A percentile compares a stretch with the other conserved stretches of the same genome.
Evolutionary conservation across 2,888 invertebrate genomes (phyloP).

Genomic region (Geophilus truncorum): DNA sequence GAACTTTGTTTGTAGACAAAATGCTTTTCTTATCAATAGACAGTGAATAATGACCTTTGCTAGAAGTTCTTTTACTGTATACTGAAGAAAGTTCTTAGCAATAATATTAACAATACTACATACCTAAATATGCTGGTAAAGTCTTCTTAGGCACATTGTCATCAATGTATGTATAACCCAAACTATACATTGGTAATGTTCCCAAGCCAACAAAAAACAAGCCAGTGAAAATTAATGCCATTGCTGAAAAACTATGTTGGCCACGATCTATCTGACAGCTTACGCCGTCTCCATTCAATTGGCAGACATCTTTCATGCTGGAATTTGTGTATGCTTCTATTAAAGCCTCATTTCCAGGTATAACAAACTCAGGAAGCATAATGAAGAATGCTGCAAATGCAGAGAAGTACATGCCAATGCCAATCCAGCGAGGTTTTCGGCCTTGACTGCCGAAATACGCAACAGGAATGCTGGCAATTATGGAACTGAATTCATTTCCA

Average conservation of each 20-base stretch:
- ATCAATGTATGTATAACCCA: conserved; percentile 64
- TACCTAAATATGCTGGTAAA: conserved; percentile 61
- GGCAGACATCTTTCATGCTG: background rate
- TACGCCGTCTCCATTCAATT: background rate
- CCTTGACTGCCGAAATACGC: conserved; percentile 66
- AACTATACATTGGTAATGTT: conserved; percentile 60
- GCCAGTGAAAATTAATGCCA: conserved; percentile 60
- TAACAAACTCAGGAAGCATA: conserved; percentile 63
- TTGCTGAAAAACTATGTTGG: conserved; percentile 51
- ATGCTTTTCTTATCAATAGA: too few species aligned
- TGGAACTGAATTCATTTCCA: conserved; percentile 68
- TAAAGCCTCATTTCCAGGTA: conserved; percentile 58
- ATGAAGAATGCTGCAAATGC: conserved; percentile 63
- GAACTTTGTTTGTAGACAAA: too few species aligned
- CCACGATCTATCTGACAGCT: background rate
- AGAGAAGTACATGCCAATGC: conserved; percentile 60
- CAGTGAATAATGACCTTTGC: too few species aligned
- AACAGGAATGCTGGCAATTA: conserved; percentile 61
- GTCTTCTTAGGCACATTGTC: conserved; percentile 63
- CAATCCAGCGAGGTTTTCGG: conserved; percentile 68
- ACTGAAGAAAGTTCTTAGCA: background rate
- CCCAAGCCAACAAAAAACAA: conserved; percentile 66
- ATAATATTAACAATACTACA: conserved; percentile 47
- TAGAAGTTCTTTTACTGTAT: too few species aligned
- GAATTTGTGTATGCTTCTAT: background rate